A percentile compares a stretch with the other conserved stretches of the same genome.
Evolutionary conservation across 2,113 vertebrate species (phyloP).

Genomic region (Percina caprodes): DNA sequence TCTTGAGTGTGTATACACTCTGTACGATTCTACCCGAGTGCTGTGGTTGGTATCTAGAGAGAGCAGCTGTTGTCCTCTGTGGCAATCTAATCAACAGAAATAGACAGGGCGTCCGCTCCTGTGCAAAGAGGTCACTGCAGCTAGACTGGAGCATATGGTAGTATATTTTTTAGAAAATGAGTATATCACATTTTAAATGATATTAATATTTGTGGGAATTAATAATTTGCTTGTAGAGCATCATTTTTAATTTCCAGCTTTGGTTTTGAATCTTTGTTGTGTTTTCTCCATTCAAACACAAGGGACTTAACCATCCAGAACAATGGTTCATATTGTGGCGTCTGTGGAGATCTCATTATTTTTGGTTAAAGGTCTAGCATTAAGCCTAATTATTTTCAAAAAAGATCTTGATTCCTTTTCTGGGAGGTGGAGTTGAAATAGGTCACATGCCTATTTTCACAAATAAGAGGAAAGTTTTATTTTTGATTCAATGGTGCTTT

Average conservation of each 20-base stretch:
- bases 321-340: neutral
- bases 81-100: slow-evolving; percentile 75
- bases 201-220: neutral
- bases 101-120: slow-evolving; percentile 39
- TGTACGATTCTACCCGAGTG: slow-evolving; percentile 9
- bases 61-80: slow-evolving; percentile 69
- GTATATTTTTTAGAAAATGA: neutral
- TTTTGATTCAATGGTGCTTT: no score
- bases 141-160: neutral
- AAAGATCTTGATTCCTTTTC: neutral
- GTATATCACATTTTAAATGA: neutral
- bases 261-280: neutral
- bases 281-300: slow-evolving; percentile 1
- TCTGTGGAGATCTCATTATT: neutral
- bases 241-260: neutral
- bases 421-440: no score
- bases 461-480: no score
- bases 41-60: slow-evolving; percentile 60
- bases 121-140: slow-evolving; percentile 47
- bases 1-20: slow-evolving; percentile 15
- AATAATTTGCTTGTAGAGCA: neutral
- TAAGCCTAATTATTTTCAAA: neutral
- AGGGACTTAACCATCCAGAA: neutral
- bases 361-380: neutral
- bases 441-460: no score